Conservation (phyloP, 2,113 vertebrate genomes). For the Eulacestoma nigropectus region DNA sequence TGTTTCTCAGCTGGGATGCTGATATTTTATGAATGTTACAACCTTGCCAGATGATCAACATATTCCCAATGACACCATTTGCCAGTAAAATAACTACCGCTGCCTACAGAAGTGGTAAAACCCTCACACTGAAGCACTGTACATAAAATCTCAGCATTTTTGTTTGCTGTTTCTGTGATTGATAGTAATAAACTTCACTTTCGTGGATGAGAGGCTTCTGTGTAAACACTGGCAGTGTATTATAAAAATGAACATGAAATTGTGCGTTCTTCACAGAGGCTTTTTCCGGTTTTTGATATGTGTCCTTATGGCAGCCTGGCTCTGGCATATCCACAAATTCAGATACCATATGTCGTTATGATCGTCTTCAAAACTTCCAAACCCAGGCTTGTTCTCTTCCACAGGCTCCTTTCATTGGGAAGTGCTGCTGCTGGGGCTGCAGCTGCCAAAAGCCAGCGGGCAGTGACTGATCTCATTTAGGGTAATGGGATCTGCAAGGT, state of each 20-base stretch:
- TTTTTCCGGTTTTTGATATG: not conserved
- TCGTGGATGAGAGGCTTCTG: slow-evolving; percentile 26
- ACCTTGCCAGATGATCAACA: slow-evolving; percentile 29
- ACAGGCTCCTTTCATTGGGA: not conserved
- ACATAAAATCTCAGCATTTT: slow-evolving; percentile 52
- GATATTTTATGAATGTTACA: slow-evolving; percentile 41
- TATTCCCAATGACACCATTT: slow-evolving; percentile 41
- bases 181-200: slow-evolving; percentile 42
- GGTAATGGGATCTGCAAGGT: slow-evolving; percentile 29
- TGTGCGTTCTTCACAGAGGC: not conserved
- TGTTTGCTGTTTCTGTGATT: slow-evolving; percentile 41
- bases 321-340: slow-evolving; percentile 38
- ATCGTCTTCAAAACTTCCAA: slow-evolving; percentile 38
- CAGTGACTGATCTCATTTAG: slow-evolving; percentile 12
- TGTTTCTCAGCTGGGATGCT: slow-evolving; percentile 32
- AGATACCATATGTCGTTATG: slow-evolving; percentile 43
- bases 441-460: slow-evolving; percentile 10
- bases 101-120: slow-evolving; percentile 37
- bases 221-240: slow-evolving; percentile 43
- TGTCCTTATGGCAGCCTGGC: slow-evolving; percentile 32
- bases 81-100: slow-evolving; percentile 39
- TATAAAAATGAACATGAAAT: slow-evolving; percentile 36
- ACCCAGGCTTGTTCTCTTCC: not conserved
- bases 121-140: slow-evolving; percentile 31
- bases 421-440: slow-evolving; percentile 39